A percentile compares a stretch with the other conserved stretches of the same genome.
These are phyloP conservation scores for Chionoecetes opilio DNA, from an alignment of 1,140 invertebrate species.

Conservation along the genomic window DNA sequence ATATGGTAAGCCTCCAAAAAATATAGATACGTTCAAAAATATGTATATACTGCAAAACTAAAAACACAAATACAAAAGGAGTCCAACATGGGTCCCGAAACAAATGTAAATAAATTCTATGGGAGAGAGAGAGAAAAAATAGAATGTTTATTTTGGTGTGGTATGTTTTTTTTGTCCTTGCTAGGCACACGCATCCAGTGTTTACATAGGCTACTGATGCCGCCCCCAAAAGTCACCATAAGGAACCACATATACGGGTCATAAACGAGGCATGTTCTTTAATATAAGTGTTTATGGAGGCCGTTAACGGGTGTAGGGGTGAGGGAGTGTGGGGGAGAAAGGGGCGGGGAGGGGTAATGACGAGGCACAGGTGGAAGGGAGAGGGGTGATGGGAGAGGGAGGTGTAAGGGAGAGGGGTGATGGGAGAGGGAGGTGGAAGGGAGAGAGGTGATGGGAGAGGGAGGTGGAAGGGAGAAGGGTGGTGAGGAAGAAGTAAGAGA, in stretches of 20 bases:
- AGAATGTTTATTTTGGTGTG: background rate
- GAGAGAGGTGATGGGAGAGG: too few species aligned
- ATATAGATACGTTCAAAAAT: background rate
- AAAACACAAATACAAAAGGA: background rate
- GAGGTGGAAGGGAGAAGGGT: background rate
- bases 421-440: background rate
- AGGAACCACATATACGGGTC: background rate
- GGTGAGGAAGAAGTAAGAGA: background rate
- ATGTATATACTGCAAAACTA: background rate
- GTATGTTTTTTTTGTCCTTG: too few species aligned
- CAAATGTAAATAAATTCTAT: background rate
- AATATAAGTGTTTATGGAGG: constrained; percentile 16
- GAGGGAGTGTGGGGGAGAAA: background rate
- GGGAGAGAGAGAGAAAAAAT: background rate
- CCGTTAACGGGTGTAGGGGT: background rate
- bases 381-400: too few species aligned
- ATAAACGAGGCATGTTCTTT: background rate
- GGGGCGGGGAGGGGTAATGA: too few species aligned
- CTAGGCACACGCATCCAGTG: background rate
- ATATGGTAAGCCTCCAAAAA: too few species aligned
- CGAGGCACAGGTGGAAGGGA: too few species aligned
- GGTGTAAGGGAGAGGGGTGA: background rate
- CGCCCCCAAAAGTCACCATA: background rate
- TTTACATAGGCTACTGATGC: background rate
- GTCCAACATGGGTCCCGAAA: background rate